A percentile compares a stretch with the other conserved stretches of the same genome.
These are phyloP conservation scores for Eupithecia tripunctaria DNA, from an alignment of 2,888 invertebrate genomes.

Conservation along the genomic window DNA sequence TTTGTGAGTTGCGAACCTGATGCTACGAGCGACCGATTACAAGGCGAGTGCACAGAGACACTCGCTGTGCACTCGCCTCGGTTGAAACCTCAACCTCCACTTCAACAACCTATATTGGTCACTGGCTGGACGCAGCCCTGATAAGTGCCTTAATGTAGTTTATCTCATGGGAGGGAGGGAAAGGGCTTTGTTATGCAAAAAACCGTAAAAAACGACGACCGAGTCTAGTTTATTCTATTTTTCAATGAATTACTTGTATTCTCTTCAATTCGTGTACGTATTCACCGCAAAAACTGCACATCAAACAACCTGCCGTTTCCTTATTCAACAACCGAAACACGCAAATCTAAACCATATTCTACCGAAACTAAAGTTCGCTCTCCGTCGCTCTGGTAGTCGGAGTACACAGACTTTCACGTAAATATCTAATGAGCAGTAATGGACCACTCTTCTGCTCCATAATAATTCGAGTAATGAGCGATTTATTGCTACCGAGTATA, in stretches of 20 bases:
- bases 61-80: too few relatives aligned
- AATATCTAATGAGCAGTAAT: conserved; percentile 73
- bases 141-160: too few relatives aligned
- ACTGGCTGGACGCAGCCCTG: too few relatives aligned
- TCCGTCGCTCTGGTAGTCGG: not conserved
- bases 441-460: conserved; percentile 57
- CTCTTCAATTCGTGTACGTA: not conserved
- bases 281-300: not conserved
- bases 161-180: too few relatives aligned
- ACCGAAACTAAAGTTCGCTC: not conserved
- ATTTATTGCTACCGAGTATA: conserved; percentile 38
- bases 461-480: conserved; percentile 45
- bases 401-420: conserved; percentile 48
- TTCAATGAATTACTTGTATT: not conserved
- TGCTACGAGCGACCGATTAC: too few relatives aligned
- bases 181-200: not conserved
- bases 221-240: not conserved
- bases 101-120: too few relatives aligned
- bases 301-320: not conserved
- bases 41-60: too few relatives aligned
- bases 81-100: too few relatives aligned
- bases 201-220: not conserved
- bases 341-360: conserved; percentile 3
- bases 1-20: too few relatives aligned
- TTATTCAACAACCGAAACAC: not conserved